Evolutionary conservation across 2,797 vertebrate genomes (phyloP).

Genomic region (Sebastiscus tertius): DNA sequence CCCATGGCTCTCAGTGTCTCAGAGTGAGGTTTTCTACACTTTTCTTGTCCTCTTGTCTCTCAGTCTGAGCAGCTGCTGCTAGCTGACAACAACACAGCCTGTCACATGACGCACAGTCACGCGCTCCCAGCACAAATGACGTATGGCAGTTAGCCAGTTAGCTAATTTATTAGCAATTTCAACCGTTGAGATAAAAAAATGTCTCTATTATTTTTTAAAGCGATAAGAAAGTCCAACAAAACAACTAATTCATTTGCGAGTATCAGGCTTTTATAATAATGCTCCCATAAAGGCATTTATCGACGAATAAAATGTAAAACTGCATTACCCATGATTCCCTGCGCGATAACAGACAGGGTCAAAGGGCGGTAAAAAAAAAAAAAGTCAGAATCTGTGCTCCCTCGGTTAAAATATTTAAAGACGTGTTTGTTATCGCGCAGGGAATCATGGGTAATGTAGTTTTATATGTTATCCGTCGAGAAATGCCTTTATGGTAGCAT

Average conservation of each 20-base stretch:
- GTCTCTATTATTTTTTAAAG: background rate
- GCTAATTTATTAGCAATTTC: background rate
- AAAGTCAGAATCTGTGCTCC: background rate
- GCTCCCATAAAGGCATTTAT: background rate
- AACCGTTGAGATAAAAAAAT: background rate
- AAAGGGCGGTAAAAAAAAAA: conserved; percentile 13
- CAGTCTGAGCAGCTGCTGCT: conserved; percentile 19
- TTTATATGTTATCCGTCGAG: too few species aligned
- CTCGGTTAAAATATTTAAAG: background rate
- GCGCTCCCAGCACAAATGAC: conserved; percentile 57
- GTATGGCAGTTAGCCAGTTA: background rate
- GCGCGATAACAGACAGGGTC: background rate
- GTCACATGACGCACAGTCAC: conserved; percentile 76
- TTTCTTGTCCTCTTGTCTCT: background rate
- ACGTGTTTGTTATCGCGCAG: background rate
- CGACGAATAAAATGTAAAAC: conserved; percentile 6
- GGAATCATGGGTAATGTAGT: too few species aligned
- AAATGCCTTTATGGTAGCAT: background rate
- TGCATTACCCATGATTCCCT: conserved; percentile 68
- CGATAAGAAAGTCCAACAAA: fast-evolving
- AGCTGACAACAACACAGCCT: conserved; percentile 38
- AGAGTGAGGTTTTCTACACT: background rate
- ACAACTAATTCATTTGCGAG: fast-evolving
- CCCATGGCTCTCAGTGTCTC: background rate
- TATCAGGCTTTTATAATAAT: background rate